Conservation (phyloP, 2,888 invertebrate genomes). For the Eretmocerus hayati region DNA sequence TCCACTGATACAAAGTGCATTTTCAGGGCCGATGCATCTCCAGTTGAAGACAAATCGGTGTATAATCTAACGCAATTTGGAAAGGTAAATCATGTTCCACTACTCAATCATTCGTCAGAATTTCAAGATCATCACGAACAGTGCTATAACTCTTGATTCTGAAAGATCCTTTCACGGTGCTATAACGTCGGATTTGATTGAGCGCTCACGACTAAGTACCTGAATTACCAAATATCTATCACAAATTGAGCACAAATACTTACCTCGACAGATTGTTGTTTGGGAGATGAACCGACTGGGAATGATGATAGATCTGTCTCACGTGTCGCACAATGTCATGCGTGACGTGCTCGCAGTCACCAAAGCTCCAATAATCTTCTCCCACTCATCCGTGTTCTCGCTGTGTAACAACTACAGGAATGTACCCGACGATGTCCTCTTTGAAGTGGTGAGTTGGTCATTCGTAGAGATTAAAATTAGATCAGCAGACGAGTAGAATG, state of each 20-base stretch:
- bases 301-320: slow-evolving; percentile 55
- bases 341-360: slow-evolving; percentile 49
- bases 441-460: slow-evolving; percentile 52
- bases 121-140: too few species aligned
- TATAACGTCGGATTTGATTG: background rate
- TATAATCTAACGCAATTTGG: slow-evolving; percentile 47
- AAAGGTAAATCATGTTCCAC: too few species aligned
- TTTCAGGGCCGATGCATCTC: slow-evolving; percentile 46
- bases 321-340: slow-evolving; percentile 55
- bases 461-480: too few species aligned
- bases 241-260: background rate
- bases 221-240: background rate
- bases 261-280: slow-evolving; percentile 49
- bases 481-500: too few species aligned
- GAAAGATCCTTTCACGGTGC: background rate
- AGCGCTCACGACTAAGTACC: too few species aligned
- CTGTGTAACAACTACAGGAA: slow-evolving; percentile 54
- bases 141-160: background rate
- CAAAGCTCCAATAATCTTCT: slow-evolving; percentile 55
- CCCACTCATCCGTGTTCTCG: slow-evolving; percentile 54
- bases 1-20: background rate
- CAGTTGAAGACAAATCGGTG: slow-evolving; percentile 32
- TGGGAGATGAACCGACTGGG: slow-evolving; percentile 58
- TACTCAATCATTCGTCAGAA: too few species aligned
- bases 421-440: slow-evolving; percentile 54